Base-by-base conservation (phyloP, 1,140 invertebrate species). In the Macrobrachium rosenbergii region DNA sequence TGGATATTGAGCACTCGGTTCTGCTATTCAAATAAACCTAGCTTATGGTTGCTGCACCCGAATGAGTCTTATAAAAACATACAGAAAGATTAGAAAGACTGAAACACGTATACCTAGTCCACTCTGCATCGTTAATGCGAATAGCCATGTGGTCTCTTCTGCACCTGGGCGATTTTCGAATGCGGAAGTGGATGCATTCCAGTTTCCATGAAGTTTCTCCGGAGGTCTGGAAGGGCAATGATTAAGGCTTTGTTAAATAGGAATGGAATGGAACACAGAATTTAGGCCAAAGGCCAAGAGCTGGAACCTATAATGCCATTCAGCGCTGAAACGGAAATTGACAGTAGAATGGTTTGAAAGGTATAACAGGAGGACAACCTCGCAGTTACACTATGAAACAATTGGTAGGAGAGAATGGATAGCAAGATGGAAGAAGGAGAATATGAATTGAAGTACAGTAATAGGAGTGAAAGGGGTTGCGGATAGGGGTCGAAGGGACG, bases 101-200 rank as follows among this genome's bases (percentile, higher is more conserved):
- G n/a, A 60, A n/a, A 2, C 2, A 14, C 8, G 21, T 16, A 64
- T 12, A 87, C 84, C 84, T 87, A 10, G 84, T 28, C 84, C 84
- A 87, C 17, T 62, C 45, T 0, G 63, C 84, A 19, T 81, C 78
- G 58, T 87, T 87, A 28, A 87, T 81, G 11, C 67, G 63, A 28
- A 87, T 81, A n/a, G 84, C 84, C 6, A 87, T 64, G 78, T 87
- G 84, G 58, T 87, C 84, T 7, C 84, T 64, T 3, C 43, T 62
- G 59, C 84, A 87, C 7, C 75, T 62, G 7, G 63, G 63, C 16
- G 84, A 87, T 17, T 72, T 79, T 0, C 84, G 84, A 12, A 87
- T 80, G 17, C 37, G 19, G 78, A 87, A 87, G 37, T 87, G 62
- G 7, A 45, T 60, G 21, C 84, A 87, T 17, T 60, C 28, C 77